phyloP scores from a whole-genome alignment of 1,140 invertebrate genomes.

The Caerostris extrusa region DNA sequence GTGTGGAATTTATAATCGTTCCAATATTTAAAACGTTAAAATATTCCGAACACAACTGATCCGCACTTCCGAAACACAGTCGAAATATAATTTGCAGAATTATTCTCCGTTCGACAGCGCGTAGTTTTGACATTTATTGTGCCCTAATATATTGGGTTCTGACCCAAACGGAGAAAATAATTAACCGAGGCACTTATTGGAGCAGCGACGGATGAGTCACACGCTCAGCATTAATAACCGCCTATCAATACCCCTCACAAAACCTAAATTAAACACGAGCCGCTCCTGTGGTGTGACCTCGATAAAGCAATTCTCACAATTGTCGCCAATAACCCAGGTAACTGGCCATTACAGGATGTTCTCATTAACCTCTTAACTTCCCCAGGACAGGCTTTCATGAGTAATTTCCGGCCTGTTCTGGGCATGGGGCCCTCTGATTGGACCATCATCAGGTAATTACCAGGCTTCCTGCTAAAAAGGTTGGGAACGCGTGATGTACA shows the following conservation, averaged over 20 bases:
- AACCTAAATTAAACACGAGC: constrained; percentile 59
- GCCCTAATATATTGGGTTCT: neutral
- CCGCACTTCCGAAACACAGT: neutral
- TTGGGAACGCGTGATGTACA: constrained; percentile 59
- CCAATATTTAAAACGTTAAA: too few relatives aligned
- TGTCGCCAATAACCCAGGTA: constrained; percentile 76
- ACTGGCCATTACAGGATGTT: constrained; percentile 65
- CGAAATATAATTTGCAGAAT: neutral
- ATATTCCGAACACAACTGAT: neutral
- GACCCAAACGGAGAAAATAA: constrained; percentile 48
- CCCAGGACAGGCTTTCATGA: constrained; percentile 52
- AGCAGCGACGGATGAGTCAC: constrained; percentile 19
- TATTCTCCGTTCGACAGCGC: neutral
- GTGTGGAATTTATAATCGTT: too few relatives aligned
- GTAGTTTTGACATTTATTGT: constrained; percentile 20
- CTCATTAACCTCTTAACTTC: constrained; percentile 75
- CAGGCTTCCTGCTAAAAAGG: constrained; percentile 65
- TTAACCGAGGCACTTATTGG: constrained; percentile 33
- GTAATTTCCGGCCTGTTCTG: constrained; percentile 68
- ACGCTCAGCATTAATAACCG: constrained; percentile 14
- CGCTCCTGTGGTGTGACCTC: constrained; percentile 37
- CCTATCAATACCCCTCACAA: constrained; percentile 43
- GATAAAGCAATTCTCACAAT: constrained; percentile 61
- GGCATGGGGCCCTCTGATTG: constrained; percentile 62
- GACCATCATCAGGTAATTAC: constrained; percentile 76